These are phyloP conservation scores for Drosophila multiciliata DNA, from an alignment of 2,888 invertebrate genomes.

Conservation along the genomic window DNA sequence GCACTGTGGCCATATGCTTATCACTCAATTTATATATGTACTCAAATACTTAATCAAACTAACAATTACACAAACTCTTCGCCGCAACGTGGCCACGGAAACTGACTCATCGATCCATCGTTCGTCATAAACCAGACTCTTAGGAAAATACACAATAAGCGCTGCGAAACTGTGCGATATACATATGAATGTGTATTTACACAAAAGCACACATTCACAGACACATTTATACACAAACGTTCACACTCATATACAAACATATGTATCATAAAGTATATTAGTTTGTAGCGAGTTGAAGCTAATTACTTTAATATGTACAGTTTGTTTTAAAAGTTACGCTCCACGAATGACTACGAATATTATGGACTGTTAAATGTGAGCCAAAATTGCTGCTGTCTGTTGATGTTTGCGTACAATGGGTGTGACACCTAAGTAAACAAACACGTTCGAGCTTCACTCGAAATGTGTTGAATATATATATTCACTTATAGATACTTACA, in stretches of 20 bases:
- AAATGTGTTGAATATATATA: background rate
- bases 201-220: background rate
- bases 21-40: background rate
- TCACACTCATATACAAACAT: background rate
- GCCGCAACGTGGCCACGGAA: slow-evolving; percentile 15
- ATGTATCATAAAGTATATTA: background rate
- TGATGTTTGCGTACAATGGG: slow-evolving; percentile 8
- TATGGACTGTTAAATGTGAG: background rate
- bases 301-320: slow-evolving; percentile 28
- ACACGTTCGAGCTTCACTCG: background rate
- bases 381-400: background rate
- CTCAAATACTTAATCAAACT: background rate
- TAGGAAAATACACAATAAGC: background rate
- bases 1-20: background rate
- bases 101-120: slow-evolving; percentile 14
- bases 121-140: slow-evolving; percentile 9
- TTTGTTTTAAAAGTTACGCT: slow-evolving; percentile 11
- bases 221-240: background rate
- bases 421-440: slow-evolving; percentile 18
- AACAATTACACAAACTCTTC: background rate
- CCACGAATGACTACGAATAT: slow-evolving; percentile 1
- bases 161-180: background rate
- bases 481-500: background rate
- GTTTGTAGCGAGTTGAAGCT: slow-evolving; percentile 1
- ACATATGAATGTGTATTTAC: background rate